These are phyloP conservation scores for Aphelinus atriplicis DNA, from an alignment of 1,140 invertebrate genomes.

Conservation along the genomic window DNA sequence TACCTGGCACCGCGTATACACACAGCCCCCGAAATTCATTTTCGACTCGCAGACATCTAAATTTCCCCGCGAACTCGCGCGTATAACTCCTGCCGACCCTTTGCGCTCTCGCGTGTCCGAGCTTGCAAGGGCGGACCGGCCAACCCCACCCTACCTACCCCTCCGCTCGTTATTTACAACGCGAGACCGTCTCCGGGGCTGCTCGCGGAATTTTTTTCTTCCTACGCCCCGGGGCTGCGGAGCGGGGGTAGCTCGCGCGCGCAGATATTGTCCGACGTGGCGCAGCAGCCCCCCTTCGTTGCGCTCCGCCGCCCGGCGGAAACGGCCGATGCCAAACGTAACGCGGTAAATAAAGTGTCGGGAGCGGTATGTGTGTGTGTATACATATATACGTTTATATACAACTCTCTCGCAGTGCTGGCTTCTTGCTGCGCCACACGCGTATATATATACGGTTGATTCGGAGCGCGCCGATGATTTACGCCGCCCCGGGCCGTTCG, in stretches of 20 bases:
- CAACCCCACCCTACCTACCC: too few species aligned
- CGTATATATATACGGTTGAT: constrained; percentile 6
- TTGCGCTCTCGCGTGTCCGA: constrained; percentile 27
- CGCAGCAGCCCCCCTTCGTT: constrained; percentile 32
- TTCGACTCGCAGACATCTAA: too few species aligned
- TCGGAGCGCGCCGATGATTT: constrained; percentile 32
- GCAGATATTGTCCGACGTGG: constrained; percentile 53
- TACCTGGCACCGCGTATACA: too few species aligned
- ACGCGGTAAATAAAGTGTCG: constrained; percentile 22
- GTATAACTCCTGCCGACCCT: too few species aligned
- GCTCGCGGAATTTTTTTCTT: constrained; percentile 56
- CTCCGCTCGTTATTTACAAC: constrained; percentile 48
- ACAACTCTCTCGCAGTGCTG: too few species aligned
- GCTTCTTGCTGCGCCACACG: constrained; percentile 5
- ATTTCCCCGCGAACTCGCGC: too few species aligned
- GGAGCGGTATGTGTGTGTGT: not conserved
- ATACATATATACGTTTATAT: too few species aligned
- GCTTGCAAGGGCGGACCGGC: constrained; percentile 36
- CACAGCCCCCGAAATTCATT: too few species aligned
- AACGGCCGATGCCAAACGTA: constrained; percentile 30
- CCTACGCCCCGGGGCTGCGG: constrained; percentile 27
- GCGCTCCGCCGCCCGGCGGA: constrained; percentile 19
- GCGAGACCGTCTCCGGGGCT: constrained; percentile 44
- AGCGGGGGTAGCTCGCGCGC: not conserved
- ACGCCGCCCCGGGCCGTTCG: not conserved